Percentiles rank a stretch among this genome's conserved stretches.
Evolutionary conservation across 1,140 invertebrate genomes (phyloP).

Genomic region (Drosophila equinoxialis): DNA sequence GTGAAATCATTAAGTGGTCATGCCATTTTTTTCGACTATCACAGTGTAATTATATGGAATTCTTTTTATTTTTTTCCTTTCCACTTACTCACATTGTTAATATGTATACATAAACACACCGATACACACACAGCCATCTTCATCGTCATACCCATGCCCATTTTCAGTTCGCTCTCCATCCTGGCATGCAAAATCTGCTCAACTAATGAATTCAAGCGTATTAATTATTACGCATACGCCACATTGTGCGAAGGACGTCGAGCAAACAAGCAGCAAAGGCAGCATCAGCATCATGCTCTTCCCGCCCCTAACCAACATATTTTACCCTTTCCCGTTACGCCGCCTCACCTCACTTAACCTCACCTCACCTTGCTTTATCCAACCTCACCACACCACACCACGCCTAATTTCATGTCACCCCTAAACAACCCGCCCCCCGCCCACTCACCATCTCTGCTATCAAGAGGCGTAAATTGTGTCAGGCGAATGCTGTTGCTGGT

Average conservation of each 20-base stretch:
- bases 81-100: too few species aligned
- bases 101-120: too few species aligned
- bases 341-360: constrained; percentile 14
- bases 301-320: neutral
- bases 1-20: too few species aligned
- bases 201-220: constrained; percentile 82
- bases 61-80: neutral
- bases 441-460: constrained; percentile 6
- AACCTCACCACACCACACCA: neutral
- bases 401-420: constrained; percentile 3
- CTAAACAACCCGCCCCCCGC: neutral
- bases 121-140: constrained; percentile 12
- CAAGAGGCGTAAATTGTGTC: constrained; percentile 70
- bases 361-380: neutral
- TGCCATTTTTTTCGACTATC: too few species aligned
- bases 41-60: too few species aligned
- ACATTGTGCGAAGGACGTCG: constrained; percentile 74
- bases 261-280: constrained; percentile 33
- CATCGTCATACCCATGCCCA: constrained; percentile 6
- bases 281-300: neutral
- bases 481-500: constrained; percentile 55
- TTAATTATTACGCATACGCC: constrained; percentile 81
- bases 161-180: constrained; percentile 32
- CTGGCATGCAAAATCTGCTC: constrained; percentile 75
- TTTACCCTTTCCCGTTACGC: constrained; percentile 6